phyloP scores from a whole-genome alignment of 1,140 invertebrate genomes.

The Hylyphantes graminicola region DNA sequence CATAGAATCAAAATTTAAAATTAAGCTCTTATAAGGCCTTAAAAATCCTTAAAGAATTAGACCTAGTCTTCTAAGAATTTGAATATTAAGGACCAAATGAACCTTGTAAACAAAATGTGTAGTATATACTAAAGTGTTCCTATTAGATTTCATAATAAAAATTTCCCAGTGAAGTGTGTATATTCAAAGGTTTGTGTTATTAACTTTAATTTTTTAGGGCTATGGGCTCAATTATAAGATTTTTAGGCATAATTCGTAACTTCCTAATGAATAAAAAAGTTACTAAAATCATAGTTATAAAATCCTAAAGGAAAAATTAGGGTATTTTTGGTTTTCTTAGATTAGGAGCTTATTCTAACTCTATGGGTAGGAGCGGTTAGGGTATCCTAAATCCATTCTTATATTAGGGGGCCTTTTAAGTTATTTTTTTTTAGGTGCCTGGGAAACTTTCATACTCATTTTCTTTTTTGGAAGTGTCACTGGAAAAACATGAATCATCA shows the following conservation, averaged over 20 bases:
- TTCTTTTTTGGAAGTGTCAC: neutral
- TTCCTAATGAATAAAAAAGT: neutral
- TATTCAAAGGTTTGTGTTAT: too few relatives aligned
- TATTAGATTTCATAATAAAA: neutral
- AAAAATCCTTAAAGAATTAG: neutral
- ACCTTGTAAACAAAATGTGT: neutral
- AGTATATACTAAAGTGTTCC: neutral
- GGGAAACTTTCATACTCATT: neutral
- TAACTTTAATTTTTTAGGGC: too few relatives aligned
- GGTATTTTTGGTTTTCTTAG: neutral
- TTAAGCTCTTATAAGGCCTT: neutral
- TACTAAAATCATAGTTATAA: neutral
- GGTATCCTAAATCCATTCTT: neutral
- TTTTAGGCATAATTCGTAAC: neutral
- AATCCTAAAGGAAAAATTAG: neutral
- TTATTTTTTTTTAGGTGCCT: neutral
- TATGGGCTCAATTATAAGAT: neutral
- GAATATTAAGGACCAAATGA: neutral
- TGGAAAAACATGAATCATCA: slow-evolving; percentile 12
- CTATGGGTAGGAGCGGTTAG: neutral
- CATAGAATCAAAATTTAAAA: too few relatives aligned
- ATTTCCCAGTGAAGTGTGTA: neutral
- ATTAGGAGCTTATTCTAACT: too few relatives aligned
- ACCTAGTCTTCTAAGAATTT: neutral
- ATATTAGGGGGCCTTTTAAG: neutral